Evolutionary conservation across 1,140 invertebrate species (phyloP).

Genomic region (Lordiphosa clarofinis): DNA sequence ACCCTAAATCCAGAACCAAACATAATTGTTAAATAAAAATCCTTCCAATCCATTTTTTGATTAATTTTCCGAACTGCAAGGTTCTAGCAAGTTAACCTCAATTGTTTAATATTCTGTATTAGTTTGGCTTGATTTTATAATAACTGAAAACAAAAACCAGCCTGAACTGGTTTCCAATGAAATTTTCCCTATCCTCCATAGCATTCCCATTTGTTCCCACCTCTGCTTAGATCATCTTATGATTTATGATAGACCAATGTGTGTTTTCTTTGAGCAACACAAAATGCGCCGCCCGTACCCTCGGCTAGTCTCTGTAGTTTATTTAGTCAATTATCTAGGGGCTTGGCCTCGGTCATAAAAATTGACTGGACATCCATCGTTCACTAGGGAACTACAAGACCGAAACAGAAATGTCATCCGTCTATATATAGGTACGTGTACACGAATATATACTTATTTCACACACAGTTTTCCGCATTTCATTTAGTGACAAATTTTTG

Average conservation of each 20-base stretch:
- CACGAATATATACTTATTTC: constrained; percentile 44
- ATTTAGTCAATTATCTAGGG: constrained; percentile 40
- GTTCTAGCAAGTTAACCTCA: too few species aligned
- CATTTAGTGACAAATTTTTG: constrained; percentile 67
- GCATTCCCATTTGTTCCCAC: constrained; percentile 23
- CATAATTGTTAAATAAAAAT: too few species aligned
- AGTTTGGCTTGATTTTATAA: too few species aligned
- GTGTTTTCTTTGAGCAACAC: constrained; percentile 10
- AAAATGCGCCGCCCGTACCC: not conserved
- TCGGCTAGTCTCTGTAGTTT: constrained; percentile 10
- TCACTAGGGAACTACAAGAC: not conserved
- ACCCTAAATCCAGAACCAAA: too few species aligned
- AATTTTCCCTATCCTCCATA: constrained; percentile 3
- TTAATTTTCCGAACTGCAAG: too few species aligned
- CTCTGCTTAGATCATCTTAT: constrained; percentile 31
- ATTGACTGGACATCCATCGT: constrained; percentile 59
- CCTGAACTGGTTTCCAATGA: not conserved
- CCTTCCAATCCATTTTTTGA: too few species aligned
- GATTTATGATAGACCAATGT: constrained; percentile 40
- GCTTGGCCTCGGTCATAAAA: constrained; percentile 41
- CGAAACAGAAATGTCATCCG: constrained; percentile 51
- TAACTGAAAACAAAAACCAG: not conserved
- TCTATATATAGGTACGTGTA: constrained; percentile 64
- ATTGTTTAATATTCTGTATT: too few species aligned
- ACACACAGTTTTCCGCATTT: constrained; percentile 73